Base-by-base conservation (phyloP, 2,888 invertebrate genomes). In the Cephus pygmeus region DNA sequence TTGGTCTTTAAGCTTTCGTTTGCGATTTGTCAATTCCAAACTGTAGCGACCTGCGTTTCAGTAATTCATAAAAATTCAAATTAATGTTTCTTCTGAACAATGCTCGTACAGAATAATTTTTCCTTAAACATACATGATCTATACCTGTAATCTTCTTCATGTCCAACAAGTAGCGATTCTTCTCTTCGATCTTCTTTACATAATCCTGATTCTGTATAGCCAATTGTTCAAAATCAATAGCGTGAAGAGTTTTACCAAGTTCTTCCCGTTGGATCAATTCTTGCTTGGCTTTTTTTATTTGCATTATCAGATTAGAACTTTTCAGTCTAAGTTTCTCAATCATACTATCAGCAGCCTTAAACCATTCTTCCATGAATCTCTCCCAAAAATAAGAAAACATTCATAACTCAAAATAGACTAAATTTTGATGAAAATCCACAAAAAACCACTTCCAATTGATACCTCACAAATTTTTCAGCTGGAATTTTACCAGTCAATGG, bases 191-290 rank as follows among this genome's bases (percentile, higher is more conserved):
- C 6, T 92, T 87, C 77, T 91, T 89, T 12, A 91, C 75, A 76
- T 93, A 92, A 85, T 93, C 92, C 4, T 92, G 85, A 84, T 95
- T 95, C 83, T 94, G 94, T 40, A 95, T 95, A 83, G 92, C 92
- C 4, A 95, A 84, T 85, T 94, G 94, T 40, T 95, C 94, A 82
- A 95, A 95, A 87, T 95, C 95, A 0, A 95, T 93, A 0, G 93
- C 92, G 76, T 93, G 92, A 1, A 95, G 87, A 74, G 92, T 92
- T 80, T 94, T 94, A 23, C 94, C 94, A 0, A 95, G 85, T 85
- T 94, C 94, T 9, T 92, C 91, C 81, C 94, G 93, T 11, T 93
- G 92, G 40, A 92, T 90, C 2, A 94, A 92, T 80, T 94, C 93
- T 0, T 92, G 91, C 80, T 92, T 93, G 0, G 94, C 87, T 87